These are phyloP conservation scores for Cheilosia pagana DNA, from an alignment of 2,888 invertebrate species.

Conservation along the genomic window DNA sequence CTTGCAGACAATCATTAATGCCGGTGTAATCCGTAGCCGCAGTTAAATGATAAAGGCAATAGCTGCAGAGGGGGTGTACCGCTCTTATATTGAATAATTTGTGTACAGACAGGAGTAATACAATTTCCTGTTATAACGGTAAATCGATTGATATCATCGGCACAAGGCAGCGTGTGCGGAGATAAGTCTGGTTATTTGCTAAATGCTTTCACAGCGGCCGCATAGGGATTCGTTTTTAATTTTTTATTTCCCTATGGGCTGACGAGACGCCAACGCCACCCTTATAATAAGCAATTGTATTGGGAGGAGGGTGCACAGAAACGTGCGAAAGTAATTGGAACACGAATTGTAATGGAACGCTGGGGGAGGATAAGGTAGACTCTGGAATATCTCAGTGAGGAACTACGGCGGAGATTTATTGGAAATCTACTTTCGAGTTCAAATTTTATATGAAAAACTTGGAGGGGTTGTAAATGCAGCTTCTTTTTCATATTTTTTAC, in stretches of 20 bases:
- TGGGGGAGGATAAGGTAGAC: background rate
- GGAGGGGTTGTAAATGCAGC: background rate
- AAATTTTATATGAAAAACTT: background rate
- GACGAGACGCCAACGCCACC: too few species aligned
- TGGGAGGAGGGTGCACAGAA: background rate
- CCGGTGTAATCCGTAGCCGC: slow-evolving; percentile 23
- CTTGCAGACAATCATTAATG: slow-evolving; percentile 32
- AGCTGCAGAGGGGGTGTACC: background rate
- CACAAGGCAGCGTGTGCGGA: background rate
- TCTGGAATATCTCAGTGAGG: slow-evolving; percentile 11
- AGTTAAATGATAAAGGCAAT: slow-evolving; percentile 21
- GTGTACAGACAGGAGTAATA: background rate
- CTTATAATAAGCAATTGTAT: background rate
- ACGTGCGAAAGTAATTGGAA: slow-evolving; percentile 30
- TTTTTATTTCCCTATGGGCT: background rate
- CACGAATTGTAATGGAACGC: background rate
- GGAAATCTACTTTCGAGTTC: slow-evolving; percentile 21
- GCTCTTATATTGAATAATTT: background rate
- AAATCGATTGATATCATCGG: slow-evolving; percentile 50
- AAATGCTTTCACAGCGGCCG: slow-evolving; percentile 9
- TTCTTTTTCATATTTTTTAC: background rate
- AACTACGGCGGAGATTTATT: slow-evolving; percentile 31
- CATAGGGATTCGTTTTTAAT: background rate
- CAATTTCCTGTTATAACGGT: slow-evolving; percentile 20
- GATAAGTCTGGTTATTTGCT: slow-evolving; percentile 17